Conservation (phyloP, 2,888 invertebrate species). For the Tinea pellionella region DNA sequence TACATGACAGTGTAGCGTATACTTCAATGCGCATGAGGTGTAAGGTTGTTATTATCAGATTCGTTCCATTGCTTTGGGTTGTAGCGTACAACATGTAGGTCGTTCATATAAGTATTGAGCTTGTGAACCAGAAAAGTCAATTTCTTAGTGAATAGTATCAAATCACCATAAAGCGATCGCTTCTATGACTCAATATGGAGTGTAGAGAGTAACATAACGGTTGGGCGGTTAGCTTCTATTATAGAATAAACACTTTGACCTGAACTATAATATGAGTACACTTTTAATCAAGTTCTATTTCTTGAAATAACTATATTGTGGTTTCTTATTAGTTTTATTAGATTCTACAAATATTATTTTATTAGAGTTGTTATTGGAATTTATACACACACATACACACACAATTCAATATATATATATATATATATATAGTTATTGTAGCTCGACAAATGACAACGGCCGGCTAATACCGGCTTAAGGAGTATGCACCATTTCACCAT, state of each 20-base stretch:
- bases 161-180: constrained; percentile 53
- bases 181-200: constrained; percentile 45
- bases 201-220: constrained; percentile 51
- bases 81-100: too few species aligned
- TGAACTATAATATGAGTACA: not conserved
- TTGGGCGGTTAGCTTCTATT: constrained; percentile 30
- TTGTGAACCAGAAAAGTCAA: constrained; percentile 48
- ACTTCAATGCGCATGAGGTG: not conserved
- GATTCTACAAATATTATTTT: not conserved
- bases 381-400: too few species aligned
- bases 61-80: constrained; percentile 17
- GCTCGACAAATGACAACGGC: too few species aligned
- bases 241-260: constrained; percentile 13
- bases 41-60: not conserved
- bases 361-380: not conserved
- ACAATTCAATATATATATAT: too few species aligned
- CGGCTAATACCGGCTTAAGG: too few species aligned
- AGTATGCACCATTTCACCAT: too few species aligned
- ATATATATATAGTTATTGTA: too few species aligned
- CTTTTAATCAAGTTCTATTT: not conserved
- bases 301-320: not conserved
- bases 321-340: not conserved
- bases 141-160: constrained; percentile 60
- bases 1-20: not conserved
- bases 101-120: constrained; percentile 17